Evolutionary conservation across 53 echinoderm and acorn worm species (phyloP), one percentile per base, ranked within the genome.

Genomic region (Arbacia lixula): DNA sequence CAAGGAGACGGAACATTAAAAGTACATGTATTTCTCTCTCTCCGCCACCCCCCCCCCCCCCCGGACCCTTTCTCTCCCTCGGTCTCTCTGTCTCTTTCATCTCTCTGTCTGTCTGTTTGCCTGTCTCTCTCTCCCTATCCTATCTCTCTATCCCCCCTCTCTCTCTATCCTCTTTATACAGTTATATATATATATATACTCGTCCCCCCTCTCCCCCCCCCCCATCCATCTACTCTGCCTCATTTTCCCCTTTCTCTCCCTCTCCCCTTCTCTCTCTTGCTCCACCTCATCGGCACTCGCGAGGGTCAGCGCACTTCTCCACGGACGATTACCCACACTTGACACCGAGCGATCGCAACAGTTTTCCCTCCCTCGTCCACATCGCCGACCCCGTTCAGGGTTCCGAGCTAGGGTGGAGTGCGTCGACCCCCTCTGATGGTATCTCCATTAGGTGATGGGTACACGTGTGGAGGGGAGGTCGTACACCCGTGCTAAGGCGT

Each of bases 261-360:
- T 57, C 25, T 62, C 3, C 14, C 17, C 34, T 34, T 32, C 9
- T 61, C 12, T 61, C 12, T 2, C 8, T 61, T 32, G 1, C 25
- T n/a, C 26, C 1, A 5, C 16, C 19, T 4, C 4, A 32, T 6
- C 63, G 66, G 20, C 38, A 6, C n/a, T 12, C 36, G 22, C 56
- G 56, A 20, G 66, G 66, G 36, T 66, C 66, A 66, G 5, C 20
- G 66, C 38, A 66, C 66, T 66, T 66, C 28, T 6, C 36, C 6
- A 2, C 22, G 19, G 6, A 22, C 66, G n/a, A 37, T 66, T 35
- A 24, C 2, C 66, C n/a, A 27, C 66, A 66, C 66, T 66, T 66
- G 20, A 37, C 66, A 66, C 63, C 66, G 20, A 64, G 21, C 12
- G 66, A 37, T n/a, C n/a, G n/a, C n/a, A n/a, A n/a, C n/a, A n/a